Evolutionary conservation across 2,888 invertebrate genomes (phyloP).

Genomic region (Chydorus sphaericus): DNA sequence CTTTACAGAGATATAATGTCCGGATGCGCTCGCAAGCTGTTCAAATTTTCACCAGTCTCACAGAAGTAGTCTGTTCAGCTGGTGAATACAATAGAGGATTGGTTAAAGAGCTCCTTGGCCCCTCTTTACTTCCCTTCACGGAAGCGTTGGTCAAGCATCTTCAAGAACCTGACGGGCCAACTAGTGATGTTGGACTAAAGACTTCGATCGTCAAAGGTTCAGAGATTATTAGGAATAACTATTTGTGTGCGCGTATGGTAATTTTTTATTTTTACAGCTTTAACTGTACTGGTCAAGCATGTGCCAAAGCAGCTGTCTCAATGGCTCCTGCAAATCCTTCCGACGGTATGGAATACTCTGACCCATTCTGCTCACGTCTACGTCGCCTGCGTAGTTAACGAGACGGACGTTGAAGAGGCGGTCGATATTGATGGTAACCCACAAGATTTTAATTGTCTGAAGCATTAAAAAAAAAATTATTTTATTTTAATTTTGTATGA

Average conservation of each 20-base stretch:
- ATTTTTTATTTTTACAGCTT: slow-evolving; percentile 27
- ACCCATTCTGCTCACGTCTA: slow-evolving; percentile 49
- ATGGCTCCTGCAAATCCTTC: slow-evolving; percentile 44
- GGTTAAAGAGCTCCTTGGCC: slow-evolving; percentile 42
- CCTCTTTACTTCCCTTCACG: slow-evolving; percentile 50
- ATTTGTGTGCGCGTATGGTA: not conserved
- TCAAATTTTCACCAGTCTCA: slow-evolving; percentile 47
- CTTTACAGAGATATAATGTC: slow-evolving; percentile 37
- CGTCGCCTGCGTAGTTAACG: slow-evolving; percentile 45
- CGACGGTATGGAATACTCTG: slow-evolving; percentile 50
- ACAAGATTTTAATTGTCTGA: too few species aligned
- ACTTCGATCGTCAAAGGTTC: slow-evolving; percentile 45
- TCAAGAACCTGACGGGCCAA: slow-evolving; percentile 36
- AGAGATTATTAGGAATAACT: slow-evolving; percentile 1
- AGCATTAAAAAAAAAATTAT: not conserved
- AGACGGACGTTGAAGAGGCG: slow-evolving; percentile 38
- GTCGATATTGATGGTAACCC: slow-evolving; percentile 45
- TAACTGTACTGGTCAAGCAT: slow-evolving; percentile 44
- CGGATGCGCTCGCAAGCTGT: slow-evolving; percentile 48
- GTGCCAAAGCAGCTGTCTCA: slow-evolving; percentile 44
- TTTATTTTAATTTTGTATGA: not conserved
- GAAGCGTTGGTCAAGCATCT: slow-evolving; percentile 44
- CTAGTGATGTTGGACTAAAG: slow-evolving; percentile 44
- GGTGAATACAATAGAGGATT: slow-evolving; percentile 38
- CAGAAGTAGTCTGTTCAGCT: slow-evolving; percentile 38